Evolutionary conservation across 2,888 invertebrate genomes (phyloP).

Genomic region (Monopis laevigella): DNA sequence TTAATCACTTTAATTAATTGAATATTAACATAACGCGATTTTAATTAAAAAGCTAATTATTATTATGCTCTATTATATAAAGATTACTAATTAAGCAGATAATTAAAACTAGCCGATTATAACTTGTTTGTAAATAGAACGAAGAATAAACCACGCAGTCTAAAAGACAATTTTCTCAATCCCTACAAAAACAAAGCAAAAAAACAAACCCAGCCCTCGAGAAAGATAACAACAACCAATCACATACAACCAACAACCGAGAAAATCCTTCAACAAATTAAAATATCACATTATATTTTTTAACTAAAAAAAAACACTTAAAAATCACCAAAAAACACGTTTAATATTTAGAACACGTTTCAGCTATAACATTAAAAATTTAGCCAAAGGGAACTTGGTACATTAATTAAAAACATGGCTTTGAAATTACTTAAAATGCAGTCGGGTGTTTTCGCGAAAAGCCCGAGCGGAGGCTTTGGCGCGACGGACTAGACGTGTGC

Average conservation of each 20-base stretch:
- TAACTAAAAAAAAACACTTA: neutral
- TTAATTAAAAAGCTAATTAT: no score
- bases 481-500: neutral
- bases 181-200: constrained; percentile 10
- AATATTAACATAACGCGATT: no score
- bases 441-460: constrained; percentile 3
- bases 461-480: neutral
- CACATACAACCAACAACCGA: constrained; percentile 5
- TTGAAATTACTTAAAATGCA: constrained; percentile 6
- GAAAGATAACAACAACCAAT: constrained; percentile 7
- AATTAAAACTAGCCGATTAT: no score
- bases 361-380: neutral
- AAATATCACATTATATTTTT: constrained; percentile 6
- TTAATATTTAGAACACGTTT: neutral
- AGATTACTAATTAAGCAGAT: no score
- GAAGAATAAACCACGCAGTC: no score
- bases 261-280: constrained; percentile 4
- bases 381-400: neutral
- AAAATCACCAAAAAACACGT: neutral
- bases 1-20: no score
- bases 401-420: constrained; percentile 1
- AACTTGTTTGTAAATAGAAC: no score
- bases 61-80: no score
- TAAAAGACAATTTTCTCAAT: constrained; percentile 7
- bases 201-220: constrained; percentile 10